phyloP scores from a whole-genome alignment of 2,797 vertebrate species.

The Pogonophryne albipinna region DNA sequence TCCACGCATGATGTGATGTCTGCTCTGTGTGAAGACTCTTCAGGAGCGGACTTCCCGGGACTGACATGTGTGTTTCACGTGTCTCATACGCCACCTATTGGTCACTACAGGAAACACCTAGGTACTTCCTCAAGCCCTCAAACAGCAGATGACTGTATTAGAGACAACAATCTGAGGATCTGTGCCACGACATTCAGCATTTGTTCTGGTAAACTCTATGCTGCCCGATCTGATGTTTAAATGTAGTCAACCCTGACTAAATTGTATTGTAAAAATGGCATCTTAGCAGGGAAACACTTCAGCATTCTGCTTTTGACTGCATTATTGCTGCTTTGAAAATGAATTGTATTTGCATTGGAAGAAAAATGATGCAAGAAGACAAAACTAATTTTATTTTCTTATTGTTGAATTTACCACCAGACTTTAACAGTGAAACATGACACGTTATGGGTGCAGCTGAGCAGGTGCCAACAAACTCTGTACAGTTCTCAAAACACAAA shows the following conservation, averaged over 20 bases:
- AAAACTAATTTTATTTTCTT: constrained; percentile 24
- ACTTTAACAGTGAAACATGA: constrained; percentile 15
- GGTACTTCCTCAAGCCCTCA: neutral
- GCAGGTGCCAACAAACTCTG: constrained; percentile 38
- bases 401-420: constrained; percentile 7
- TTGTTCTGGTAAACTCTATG: neutral
- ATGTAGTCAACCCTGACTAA: too few species aligned
- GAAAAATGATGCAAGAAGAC: neutral
- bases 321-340: constrained; percentile 25
- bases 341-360: neutral
- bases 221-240: neutral
- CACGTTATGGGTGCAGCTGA: constrained; percentile 36
- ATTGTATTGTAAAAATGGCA: too few species aligned
- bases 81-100: constrained; percentile 87
- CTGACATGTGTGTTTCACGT: constrained; percentile 56
- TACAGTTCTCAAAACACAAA: constrained; percentile 52
- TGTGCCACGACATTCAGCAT: neutral
- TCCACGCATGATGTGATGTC: constrained; percentile 27
- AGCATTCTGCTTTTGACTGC: neutral
- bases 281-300: neutral
- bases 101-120: constrained; percentile 53
- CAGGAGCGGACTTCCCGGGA: constrained; percentile 34
- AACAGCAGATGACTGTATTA: constrained; percentile 1
- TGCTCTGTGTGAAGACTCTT: constrained; percentile 26
- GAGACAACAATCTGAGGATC: neutral